A percentile compares a stretch with the other conserved stretches of the same genome.
These are phyloP conservation scores for Nesospiza acunhae DNA, from an alignment of 2,113 vertebrate genomes.

Conservation along the genomic window DNA sequence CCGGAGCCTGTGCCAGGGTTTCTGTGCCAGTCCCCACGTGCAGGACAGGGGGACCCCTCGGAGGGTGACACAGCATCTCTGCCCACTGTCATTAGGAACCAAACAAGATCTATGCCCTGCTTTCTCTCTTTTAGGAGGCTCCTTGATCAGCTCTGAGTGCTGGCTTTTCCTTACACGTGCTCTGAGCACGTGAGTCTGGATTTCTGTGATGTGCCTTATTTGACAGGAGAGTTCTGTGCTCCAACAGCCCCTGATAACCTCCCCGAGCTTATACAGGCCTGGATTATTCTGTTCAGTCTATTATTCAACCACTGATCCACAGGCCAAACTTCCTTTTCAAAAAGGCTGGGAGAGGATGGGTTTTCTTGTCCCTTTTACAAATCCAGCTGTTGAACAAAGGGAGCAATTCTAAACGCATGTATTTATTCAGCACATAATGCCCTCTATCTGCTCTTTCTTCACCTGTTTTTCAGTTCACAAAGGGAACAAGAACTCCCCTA, in stretches of 20 bases:
- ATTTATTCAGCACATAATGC: neutral
- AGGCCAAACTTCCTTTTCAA: neutral
- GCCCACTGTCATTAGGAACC: fast-evolving
- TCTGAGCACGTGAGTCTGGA: neutral
- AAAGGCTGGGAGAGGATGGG: neutral
- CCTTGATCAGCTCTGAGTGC: neutral
- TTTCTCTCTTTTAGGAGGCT: neutral
- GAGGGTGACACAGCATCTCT: neutral
- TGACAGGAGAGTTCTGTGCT: neutral
- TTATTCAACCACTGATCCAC: neutral
- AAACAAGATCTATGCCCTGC: neutral
- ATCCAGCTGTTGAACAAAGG: neutral
- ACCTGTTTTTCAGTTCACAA: neutral
- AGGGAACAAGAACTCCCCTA: neutral
- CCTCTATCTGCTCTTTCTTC: neutral
- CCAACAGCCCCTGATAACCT: neutral
- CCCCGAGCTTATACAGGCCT: neutral
- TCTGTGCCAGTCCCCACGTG: neutral
- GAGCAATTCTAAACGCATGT: neutral
- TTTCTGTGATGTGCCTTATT: neutral
- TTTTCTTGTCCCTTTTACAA: neutral
- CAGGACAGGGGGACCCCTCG: neutral
- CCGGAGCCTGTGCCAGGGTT: neutral
- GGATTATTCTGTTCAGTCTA: neutral
- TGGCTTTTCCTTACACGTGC: fast-evolving